Evolutionary conservation across 2,888 invertebrate species (phyloP).

Genomic region (Deilephila porcellus): DNA sequence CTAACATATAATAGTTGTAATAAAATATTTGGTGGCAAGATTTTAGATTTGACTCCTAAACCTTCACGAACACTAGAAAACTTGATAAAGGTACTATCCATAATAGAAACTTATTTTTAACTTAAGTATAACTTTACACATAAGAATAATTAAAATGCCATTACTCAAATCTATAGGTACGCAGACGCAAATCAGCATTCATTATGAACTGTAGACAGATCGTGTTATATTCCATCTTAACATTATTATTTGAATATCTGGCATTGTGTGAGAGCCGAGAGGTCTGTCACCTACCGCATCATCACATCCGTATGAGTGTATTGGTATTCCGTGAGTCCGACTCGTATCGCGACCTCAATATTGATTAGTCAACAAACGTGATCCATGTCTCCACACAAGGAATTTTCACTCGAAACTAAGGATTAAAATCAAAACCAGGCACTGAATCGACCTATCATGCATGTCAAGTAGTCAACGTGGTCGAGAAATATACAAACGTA

Average conservation of each 20-base stretch:
- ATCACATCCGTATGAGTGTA: constrained; percentile 60
- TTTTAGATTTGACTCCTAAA: too few species aligned
- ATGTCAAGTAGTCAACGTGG: constrained; percentile 19
- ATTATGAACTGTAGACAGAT: background rate
- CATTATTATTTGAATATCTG: constrained; percentile 27
- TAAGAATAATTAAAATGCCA: too few species aligned
- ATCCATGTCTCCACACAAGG: constrained; percentile 60
- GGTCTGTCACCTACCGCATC: constrained; percentile 40
- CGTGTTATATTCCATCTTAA: background rate
- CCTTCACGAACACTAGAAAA: too few species aligned
- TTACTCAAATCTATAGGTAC: too few species aligned
- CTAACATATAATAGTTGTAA: too few species aligned
- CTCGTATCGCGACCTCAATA: constrained; percentile 66
- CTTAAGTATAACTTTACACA: too few species aligned
- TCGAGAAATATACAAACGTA: constrained; percentile 2
- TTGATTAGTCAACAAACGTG: constrained; percentile 67
- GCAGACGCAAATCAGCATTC: background rate
- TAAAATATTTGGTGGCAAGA: too few species aligned
- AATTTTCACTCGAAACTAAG: constrained; percentile 67
- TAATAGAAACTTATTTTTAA: too few species aligned
- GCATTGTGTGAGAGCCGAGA: constrained; percentile 25
- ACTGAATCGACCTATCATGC: constrained; percentile 24
- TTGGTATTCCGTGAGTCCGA: constrained; percentile 62
- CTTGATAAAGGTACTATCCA: too few species aligned
- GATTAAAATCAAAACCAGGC: constrained; percentile 35